A percentile compares a stretch with the other conserved stretches of the same genome.
These are phyloP conservation scores for Phylloscopus trochiloides DNA, from an alignment of 2,113 vertebrate genomes.

Conservation along the genomic window DNA sequence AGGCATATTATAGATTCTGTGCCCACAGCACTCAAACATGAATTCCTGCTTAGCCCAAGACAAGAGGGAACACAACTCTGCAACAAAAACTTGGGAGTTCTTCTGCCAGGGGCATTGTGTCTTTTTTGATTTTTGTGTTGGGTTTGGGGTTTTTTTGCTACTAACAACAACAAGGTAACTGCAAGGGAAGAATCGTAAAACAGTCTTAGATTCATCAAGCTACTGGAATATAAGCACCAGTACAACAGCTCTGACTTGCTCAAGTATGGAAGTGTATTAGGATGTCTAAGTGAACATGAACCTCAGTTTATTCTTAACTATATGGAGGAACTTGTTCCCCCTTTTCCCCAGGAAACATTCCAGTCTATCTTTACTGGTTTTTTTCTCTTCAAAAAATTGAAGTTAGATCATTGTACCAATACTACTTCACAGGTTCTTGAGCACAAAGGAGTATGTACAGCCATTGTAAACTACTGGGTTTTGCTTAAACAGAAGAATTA, in stretches of 20 bases:
- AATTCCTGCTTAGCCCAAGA: neutral
- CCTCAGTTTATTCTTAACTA: neutral
- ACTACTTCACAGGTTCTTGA: neutral
- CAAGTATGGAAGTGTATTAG: neutral
- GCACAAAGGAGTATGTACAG: neutral
- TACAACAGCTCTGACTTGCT: neutral
- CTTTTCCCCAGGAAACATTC: neutral
- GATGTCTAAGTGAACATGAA: neutral
- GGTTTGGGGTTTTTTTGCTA: neutral
- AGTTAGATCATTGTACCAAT: neutral
- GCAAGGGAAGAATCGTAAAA: neutral
- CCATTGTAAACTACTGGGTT: neutral
- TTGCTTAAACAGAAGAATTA: neutral
- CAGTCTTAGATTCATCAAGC: neutral
- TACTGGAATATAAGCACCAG: neutral
- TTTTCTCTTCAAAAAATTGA: neutral
- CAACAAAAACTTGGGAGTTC: neutral
- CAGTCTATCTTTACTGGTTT: neutral
- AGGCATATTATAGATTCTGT: neutral
- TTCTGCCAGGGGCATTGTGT: fast-evolving
- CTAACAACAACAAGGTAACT: neutral
- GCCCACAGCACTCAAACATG: neutral
- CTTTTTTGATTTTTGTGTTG: neutral
- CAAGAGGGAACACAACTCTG: neutral
- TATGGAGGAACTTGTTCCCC: fast-evolving